Conservation (phyloP, 2,113 vertebrate species). For the Perca flavescens region DNA sequence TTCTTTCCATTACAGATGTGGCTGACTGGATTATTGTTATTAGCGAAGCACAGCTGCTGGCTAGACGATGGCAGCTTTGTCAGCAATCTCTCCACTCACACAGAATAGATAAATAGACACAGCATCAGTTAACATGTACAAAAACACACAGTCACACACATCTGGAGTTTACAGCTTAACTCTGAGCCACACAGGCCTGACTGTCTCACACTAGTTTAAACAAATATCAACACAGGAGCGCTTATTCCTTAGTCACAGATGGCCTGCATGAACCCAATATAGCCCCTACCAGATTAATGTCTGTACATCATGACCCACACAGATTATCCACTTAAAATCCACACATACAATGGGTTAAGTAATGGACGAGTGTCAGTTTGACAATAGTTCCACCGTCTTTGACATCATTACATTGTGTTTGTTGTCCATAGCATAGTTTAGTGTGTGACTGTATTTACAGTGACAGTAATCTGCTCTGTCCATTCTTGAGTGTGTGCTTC, state of each 20-base stretch:
- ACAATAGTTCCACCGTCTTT: constrained; percentile 4
- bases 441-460: background rate
- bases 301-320: constrained; percentile 11
- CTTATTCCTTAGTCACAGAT: constrained; percentile 50
- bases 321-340: constrained; percentile 26
- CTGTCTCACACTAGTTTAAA: constrained; percentile 30
- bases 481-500: background rate
- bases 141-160: constrained; percentile 49
- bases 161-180: constrained; percentile 51
- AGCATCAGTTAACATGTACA: constrained; percentile 23
- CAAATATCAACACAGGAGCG: constrained; percentile 23
- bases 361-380: background rate
- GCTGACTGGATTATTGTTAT: constrained; percentile 55
- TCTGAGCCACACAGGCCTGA: constrained; percentile 1
- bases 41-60: constrained; percentile 52
- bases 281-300: constrained; percentile 39
- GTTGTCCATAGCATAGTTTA: background rate
- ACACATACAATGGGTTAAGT: background rate
- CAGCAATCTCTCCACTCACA: constrained; percentile 54
- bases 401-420: constrained; percentile 15
- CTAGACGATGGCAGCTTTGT: constrained; percentile 40
- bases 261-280: constrained; percentile 19
- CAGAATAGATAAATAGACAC: constrained; percentile 51
- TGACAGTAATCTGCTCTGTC: background rate
- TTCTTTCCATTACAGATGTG: constrained; percentile 38